These are phyloP conservation scores for Eclectus roratus DNA, from an alignment of 2,113 vertebrate genomes.

Conservation along the genomic window DNA sequence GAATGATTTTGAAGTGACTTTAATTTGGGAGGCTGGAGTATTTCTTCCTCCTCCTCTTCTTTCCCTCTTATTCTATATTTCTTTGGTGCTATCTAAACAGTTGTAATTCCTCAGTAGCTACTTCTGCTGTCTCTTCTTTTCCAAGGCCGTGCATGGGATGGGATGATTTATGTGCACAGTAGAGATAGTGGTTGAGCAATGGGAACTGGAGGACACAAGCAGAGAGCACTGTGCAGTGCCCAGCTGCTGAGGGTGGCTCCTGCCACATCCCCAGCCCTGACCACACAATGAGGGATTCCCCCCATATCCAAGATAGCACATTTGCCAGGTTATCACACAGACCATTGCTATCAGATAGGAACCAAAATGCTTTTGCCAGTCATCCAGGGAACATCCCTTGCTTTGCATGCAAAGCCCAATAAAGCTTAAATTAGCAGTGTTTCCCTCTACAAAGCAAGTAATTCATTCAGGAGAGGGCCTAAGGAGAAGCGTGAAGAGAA, in stretches of 20 bases:
- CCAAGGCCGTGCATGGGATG: not conserved
- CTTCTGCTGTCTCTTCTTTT: not conserved
- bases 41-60: not conserved
- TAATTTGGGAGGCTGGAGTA: not conserved
- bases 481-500: not conserved
- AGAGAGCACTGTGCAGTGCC: not conserved
- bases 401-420: not conserved
- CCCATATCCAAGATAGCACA: fast-evolving
- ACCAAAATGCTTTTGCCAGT: not conserved
- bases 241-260: fast-evolving
- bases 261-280: not conserved
- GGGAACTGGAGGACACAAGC: not conserved
- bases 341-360: not conserved
- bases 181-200: fast-evolving
- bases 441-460: slow-evolving; percentile 9
- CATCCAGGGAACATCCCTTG: not conserved
- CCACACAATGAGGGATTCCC: not conserved
- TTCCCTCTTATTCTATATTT: not conserved
- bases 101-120: not conserved
- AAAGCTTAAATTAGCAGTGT: not conserved
- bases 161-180: not conserved
- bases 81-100: not conserved
- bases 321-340: not conserved
- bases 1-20: not conserved
- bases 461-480: not conserved